A percentile compares a stretch with the other conserved stretches of the same genome.
Conservation (phyloP, 2,113 vertebrate genomes). For the Varanus komodoensis region DNA sequence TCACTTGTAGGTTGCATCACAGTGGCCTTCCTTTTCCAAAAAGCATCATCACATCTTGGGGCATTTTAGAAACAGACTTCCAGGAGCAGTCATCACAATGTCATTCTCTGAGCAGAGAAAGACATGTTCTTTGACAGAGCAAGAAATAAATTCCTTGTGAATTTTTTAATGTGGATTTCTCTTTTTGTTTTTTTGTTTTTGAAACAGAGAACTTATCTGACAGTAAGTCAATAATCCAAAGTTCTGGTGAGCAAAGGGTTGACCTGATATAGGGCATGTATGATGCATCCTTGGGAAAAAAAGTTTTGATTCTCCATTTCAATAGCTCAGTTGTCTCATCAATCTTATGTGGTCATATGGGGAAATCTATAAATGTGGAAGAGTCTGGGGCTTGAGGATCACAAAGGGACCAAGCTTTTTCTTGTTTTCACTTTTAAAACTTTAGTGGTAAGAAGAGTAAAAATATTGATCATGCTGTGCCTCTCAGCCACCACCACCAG, state of each 20-base stretch:
- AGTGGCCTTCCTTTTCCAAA: not conserved
- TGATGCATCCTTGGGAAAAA: not conserved
- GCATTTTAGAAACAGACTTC: not conserved
- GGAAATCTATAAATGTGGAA: not conserved
- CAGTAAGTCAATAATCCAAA: not conserved
- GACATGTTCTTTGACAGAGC: not conserved
- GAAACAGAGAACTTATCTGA: constrained; percentile 14
- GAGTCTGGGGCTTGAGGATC: not conserved
- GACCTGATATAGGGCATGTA: constrained; percentile 3
- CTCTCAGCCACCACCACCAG: no score
- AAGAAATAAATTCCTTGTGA: not conserved
- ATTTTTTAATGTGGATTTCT: not conserved
- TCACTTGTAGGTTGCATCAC: not conserved
- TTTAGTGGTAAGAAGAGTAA: not conserved
- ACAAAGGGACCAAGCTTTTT: not conserved
- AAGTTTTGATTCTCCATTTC: not conserved
- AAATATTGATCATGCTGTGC: not conserved
- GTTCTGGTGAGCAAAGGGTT: not conserved
- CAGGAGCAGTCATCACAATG: not conserved
- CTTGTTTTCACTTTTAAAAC: not conserved
- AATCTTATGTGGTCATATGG: not conserved
- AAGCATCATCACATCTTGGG: not conserved
- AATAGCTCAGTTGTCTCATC: not conserved
- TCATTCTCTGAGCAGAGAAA: not conserved
- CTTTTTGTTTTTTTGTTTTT: not conserved